Evolutionary conservation across 2,888 invertebrate species (phyloP).

Genomic region (Zele albiditarsus): DNA sequence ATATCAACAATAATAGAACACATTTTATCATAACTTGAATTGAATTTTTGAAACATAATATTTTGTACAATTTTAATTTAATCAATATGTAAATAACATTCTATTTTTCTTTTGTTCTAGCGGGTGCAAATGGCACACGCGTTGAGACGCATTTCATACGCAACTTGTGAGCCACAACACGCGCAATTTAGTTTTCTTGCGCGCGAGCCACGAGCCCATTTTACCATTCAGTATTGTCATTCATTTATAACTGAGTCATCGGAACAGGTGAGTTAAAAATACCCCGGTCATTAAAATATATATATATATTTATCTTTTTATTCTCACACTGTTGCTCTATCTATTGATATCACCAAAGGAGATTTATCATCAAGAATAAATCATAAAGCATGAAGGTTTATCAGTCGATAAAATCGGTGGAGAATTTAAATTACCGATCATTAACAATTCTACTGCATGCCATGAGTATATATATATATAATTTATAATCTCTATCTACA

Average conservation of each 20-base stretch:
- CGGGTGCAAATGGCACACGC: conserved; percentile 89
- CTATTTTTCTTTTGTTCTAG: conserved; percentile 73
- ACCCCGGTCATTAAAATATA: too few relatives aligned
- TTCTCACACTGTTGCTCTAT: too few relatives aligned
- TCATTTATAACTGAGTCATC: conserved; percentile 85
- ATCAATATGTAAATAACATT: neutral
- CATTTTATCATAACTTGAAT: too few relatives aligned
- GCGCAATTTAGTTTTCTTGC: conserved; percentile 88
- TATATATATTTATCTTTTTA: too few relatives aligned
- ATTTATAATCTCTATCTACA: neutral
- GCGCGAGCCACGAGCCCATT: conserved; percentile 80
- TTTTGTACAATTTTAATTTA: neutral
- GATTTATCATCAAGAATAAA: too few relatives aligned
- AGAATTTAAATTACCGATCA: neutral
- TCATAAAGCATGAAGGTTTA: neutral
- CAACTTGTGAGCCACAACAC: conserved; percentile 87
- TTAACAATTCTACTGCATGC: neutral
- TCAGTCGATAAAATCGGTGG: neutral
- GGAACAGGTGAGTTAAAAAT: conserved; percentile 78
- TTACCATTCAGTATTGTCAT: conserved; percentile 85
- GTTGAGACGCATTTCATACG: conserved; percentile 88
- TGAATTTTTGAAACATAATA: neutral
- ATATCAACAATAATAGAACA: too few relatives aligned
- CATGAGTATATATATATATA: neutral
- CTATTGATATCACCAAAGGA: too few relatives aligned